Conservation (phyloP, 2,113 vertebrate species). For the Macrotis lagotis region DNA sequence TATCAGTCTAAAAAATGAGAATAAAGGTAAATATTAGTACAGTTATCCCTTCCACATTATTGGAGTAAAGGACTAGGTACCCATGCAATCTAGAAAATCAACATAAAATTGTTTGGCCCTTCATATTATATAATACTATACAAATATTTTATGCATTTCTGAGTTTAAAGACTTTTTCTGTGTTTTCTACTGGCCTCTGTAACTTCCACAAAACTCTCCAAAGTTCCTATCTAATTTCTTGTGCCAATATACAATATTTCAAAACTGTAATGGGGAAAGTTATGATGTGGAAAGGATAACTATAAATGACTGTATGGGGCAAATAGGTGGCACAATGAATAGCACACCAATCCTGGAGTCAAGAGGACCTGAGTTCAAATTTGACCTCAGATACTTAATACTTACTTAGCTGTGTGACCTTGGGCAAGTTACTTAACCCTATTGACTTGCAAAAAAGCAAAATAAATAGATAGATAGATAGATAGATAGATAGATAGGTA, state of each 20-base stretch:
- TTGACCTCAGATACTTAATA: no score
- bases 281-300: neutral
- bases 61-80: neutral
- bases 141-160: neutral
- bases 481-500: no score
- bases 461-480: no score
- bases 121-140: neutral
- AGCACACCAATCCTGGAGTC: no score
- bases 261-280: neutral
- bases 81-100: neutral
- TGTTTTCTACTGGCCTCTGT: neutral
- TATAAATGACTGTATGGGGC: no score
- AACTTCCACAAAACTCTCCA: no score
- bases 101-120: neutral
- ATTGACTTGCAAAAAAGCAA: no score
- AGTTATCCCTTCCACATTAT: neutral
- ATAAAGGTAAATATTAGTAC: neutral
- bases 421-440: no score
- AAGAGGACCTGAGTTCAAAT: no score
- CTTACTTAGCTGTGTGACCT: no score
- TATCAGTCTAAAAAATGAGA: neutral
- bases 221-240: no score
- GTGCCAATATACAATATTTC: neutral
- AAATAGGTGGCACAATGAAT: no score
- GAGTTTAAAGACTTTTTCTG: neutral